Evolutionary conservation across 2,113 vertebrate species (phyloP), one percentile per base, ranked within the genome.

Genomic region (Crotalus horridus): DNA sequence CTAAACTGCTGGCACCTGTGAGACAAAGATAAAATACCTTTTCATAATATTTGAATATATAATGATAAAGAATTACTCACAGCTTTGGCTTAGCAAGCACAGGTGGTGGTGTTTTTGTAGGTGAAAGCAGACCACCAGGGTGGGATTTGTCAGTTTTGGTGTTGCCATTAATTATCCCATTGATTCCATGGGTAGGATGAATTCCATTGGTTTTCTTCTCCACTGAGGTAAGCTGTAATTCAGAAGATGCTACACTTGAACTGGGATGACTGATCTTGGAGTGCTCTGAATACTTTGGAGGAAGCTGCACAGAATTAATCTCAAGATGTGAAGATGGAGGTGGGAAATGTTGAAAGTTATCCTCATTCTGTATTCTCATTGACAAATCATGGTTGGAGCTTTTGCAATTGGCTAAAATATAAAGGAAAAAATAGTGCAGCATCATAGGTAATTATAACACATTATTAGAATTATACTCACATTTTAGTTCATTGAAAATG

Each of bases 1-100:
- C 33, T 81, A 81, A 81, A 43, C 15, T 43, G 3, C 20, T 81
- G 33, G 17, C 74, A 17, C 64, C 17, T 8, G 17, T 81, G 69
- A 81, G 17, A 39, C n/a, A 81, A 39, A 39, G 33, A 20, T 81
- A 39, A 81, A 81, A 81, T 81, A 81, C 33, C 17, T 39, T 81
- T 89, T 85, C 91, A 96, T 69, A 95, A 92, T 94, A 85, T 13
- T 92, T 95, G 94, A n/a, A 91, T 29, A 61, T 24, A 55, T 87
- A 89, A 91, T 29, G 89, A 90, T 21, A 13, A 43, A 91, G 61
- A 89, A 96, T 61, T 97, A 99, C 99, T 99, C 97, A 99, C 99
- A 99, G 98, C 97, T 99, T 99, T 55, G 99, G 99, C 94, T 99
- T 99, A 95, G 98, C 98, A 87, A 98, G 98, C 94, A 99, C 97